Percentiles rank a stretch among this genome's conserved stretches.
These are phyloP conservation scores for Pseudomyrmex flavicornis DNA, from an alignment of 1,140 invertebrate genomes.

Conservation along the genomic window DNA sequence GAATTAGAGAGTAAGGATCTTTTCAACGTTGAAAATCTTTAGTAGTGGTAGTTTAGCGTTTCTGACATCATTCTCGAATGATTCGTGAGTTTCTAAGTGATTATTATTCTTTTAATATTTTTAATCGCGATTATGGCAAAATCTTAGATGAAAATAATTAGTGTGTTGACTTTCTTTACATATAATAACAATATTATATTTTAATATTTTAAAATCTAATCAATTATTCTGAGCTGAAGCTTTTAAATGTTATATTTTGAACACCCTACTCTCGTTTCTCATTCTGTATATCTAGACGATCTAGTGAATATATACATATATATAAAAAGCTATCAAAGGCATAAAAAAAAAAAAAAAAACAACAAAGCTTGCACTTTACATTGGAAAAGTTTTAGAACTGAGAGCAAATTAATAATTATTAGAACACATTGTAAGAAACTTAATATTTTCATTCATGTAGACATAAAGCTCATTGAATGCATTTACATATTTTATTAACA, in stretches of 20 bases:
- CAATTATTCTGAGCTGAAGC: slow-evolving; percentile 12
- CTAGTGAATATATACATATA: slow-evolving; percentile 24
- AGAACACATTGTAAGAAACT: not conserved
- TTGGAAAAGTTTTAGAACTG: slow-evolving; percentile 13
- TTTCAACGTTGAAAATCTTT: slow-evolving; percentile 35
- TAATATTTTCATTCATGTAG: not conserved
- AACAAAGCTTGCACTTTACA: slow-evolving; percentile 3
- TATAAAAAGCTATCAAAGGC: no score
- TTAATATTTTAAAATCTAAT: slow-evolving; percentile 28
- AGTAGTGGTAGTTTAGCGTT: not conserved
- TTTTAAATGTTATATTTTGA: slow-evolving; percentile 22
- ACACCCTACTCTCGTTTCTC: slow-evolving; percentile 45
- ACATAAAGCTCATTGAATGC: not conserved
- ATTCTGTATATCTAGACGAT: slow-evolving; percentile 45
- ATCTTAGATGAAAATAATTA: slow-evolving; percentile 27
- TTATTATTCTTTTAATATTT: slow-evolving; percentile 6
- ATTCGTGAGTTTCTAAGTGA: not conserved
- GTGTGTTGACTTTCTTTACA: not conserved
- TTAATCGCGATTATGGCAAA: slow-evolving; percentile 22
- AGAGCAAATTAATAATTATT: not conserved
- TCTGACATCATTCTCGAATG: slow-evolving; percentile 3
- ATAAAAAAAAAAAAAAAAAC: slow-evolving; percentile 1
- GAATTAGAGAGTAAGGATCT: slow-evolving; percentile 53
- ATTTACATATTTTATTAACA: no score
- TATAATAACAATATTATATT: slow-evolving; percentile 5